Conservation (phyloP, 2,797 vertebrate species). For the Mormyrus hasselquistii region DNA sequence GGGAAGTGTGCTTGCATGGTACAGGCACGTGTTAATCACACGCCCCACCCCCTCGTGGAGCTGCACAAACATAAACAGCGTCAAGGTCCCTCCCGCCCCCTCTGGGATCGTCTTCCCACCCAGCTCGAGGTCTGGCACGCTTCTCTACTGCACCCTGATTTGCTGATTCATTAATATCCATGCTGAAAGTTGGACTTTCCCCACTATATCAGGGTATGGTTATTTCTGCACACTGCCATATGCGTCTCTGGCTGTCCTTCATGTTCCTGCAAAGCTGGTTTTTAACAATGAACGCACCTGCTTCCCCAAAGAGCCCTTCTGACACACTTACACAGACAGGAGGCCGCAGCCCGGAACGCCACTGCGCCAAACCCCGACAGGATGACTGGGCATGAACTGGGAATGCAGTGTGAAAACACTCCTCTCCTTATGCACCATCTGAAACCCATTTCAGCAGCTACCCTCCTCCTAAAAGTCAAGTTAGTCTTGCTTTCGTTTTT, state of each 20-base stretch:
- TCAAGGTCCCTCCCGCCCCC: not conserved
- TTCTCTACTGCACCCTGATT: not conserved
- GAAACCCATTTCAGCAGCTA: not conserved
- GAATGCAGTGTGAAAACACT: not conserved
- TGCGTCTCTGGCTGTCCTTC: not conserved
- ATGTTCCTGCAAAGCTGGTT: not conserved
- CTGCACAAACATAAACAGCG: not conserved
- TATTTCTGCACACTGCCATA: not conserved
- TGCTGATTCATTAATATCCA: not conserved
- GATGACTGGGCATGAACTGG: not conserved
- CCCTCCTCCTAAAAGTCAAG: not conserved
- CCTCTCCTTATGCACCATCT: conserved; percentile 4
- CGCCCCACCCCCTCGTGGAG: not conserved
- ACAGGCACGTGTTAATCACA: not conserved
- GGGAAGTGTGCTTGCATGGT: not conserved
- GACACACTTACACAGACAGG: not conserved
- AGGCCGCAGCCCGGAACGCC: not conserved
- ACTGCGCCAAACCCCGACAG: not conserved
- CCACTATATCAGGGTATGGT: not conserved
- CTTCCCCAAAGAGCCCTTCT: not conserved
- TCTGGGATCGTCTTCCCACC: not conserved
- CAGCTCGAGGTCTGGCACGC: not conserved
- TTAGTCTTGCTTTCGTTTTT: not conserved
- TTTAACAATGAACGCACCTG: not conserved
- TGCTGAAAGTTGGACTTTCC: not conserved